Evolutionary conservation across 2,888 invertebrate species (phyloP).

Genomic region (Drosophila suboccidentalis): DNA sequence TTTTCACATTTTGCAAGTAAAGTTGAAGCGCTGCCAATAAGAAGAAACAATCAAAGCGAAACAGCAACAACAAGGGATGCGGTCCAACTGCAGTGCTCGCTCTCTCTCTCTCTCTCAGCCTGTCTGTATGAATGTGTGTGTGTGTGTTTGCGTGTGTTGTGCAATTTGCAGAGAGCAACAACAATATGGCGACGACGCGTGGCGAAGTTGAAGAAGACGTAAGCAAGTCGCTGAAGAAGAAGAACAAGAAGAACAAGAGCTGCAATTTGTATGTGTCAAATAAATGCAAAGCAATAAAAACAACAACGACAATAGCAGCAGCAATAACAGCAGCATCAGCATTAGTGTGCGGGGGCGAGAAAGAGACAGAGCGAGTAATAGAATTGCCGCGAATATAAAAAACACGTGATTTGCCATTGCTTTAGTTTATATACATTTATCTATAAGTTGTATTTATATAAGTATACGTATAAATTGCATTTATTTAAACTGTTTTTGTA

Average conservation of each 20-base stretch:
- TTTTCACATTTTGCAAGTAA: conserved; percentile 25
- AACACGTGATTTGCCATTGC: conserved; percentile 21
- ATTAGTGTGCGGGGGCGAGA: background rate
- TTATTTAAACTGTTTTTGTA: background rate
- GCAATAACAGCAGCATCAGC: conserved; percentile 14
- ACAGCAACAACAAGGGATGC: conserved; percentile 11
- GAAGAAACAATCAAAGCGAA: conserved; percentile 33
- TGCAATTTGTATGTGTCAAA: conserved; percentile 13
- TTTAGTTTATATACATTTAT: background rate
- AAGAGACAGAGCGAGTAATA: background rate
- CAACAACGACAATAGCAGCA: conserved; percentile 11
- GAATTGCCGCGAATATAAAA: conserved; percentile 3
- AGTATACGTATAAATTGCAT: background rate
- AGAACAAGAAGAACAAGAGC: conserved; percentile 17
- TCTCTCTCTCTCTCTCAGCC: background rate
- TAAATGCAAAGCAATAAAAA: conserved; percentile 13
- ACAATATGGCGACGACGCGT: conserved; percentile 29
- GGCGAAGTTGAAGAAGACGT: conserved; percentile 23
- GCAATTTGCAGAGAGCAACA: conserved; percentile 42
- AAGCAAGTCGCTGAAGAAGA: background rate
- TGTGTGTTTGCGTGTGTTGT: conserved; percentile 34
- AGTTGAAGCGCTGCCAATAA: conserved; percentile 64
- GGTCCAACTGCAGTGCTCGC: conserved; percentile 38
- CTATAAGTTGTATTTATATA: background rate
- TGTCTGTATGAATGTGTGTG: conserved; percentile 1